phyloP scores from a whole-genome alignment of 2,113 vertebrate genomes.

The Hypocryptadius cinnamomeus region DNA sequence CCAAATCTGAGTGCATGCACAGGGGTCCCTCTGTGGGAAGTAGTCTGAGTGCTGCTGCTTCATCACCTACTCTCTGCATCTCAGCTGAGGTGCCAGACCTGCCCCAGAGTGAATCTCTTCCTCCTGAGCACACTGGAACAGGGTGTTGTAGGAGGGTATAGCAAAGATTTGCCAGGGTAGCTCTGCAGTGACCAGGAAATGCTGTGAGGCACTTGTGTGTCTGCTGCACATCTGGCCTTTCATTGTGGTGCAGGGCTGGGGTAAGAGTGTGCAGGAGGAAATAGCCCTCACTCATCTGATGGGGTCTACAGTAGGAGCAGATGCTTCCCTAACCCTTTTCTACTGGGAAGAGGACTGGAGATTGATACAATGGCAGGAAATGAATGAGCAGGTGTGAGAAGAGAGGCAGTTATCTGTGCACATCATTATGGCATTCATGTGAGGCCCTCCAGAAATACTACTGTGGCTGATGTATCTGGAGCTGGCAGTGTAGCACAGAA shows the following conservation, averaged over 20 bases:
- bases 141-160: background rate
- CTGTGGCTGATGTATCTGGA: background rate
- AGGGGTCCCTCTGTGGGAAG: background rate
- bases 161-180: background rate
- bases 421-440: background rate
- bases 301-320: background rate
- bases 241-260: background rate
- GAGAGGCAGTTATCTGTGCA: background rate
- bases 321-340: background rate
- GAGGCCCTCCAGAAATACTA: background rate
- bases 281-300: background rate
- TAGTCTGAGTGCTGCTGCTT: background rate
- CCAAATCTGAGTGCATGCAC: fast-evolving
- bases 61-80: background rate
- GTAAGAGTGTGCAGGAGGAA: background rate
- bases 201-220: background rate
- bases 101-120: background rate
- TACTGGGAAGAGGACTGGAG: background rate
- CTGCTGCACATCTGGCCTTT: background rate
- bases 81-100: background rate
- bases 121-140: background rate
- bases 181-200: background rate
- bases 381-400: background rate
- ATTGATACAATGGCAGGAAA: conserved; percentile 27
- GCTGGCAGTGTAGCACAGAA: background rate